Evolutionary conservation across 2,797 vertebrate species (phyloP).

Genomic region (Threskiornis aethiopicus): DNA sequence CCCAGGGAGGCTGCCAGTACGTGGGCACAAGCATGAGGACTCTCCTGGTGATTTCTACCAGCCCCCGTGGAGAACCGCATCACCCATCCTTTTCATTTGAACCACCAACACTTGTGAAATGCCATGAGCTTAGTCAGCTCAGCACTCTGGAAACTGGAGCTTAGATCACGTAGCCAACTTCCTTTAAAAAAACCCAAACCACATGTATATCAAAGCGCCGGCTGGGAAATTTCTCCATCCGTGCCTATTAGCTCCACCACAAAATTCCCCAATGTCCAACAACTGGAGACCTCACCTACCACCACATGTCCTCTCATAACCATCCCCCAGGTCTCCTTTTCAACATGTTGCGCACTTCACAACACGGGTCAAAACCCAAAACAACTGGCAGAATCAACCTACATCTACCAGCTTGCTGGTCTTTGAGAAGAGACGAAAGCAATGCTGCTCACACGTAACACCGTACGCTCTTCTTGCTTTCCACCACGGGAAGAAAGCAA

Average conservation of each 20-base stretch:
- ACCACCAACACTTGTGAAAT: background rate
- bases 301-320: background rate
- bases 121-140: background rate
- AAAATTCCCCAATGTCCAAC: background rate
- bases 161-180: background rate
- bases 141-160: background rate
- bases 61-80: background rate
- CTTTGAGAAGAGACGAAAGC: background rate
- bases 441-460: background rate
- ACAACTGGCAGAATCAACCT: background rate
- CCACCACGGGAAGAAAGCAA: background rate
- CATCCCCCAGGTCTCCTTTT: background rate
- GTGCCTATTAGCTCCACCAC: background rate
- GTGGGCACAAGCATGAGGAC: background rate
- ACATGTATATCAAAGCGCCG: background rate
- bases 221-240: background rate
- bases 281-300: background rate
- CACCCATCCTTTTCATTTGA: background rate
- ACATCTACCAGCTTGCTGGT: background rate
- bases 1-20: background rate
- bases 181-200: background rate
- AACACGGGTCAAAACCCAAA: background rate
- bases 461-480: background rate
- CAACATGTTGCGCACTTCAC: rapidly evolving
- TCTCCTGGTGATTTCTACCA: background rate